Evolutionary conservation across 2,797 vertebrate species (phyloP).

Genomic region (Fratercula arctica): DNA sequence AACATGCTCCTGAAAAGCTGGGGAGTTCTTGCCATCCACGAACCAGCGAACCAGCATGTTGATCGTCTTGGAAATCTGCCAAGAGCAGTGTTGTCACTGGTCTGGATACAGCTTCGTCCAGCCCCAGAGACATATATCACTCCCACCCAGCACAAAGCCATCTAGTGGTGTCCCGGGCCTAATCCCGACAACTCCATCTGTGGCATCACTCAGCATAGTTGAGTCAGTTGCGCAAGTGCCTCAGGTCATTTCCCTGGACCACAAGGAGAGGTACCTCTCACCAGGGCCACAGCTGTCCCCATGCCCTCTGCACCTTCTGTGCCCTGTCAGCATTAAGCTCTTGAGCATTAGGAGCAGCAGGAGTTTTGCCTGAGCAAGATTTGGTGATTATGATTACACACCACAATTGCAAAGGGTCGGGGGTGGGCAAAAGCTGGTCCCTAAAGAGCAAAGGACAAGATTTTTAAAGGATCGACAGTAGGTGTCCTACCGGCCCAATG

Average conservation of each 20-base stretch:
- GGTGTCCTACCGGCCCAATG: slow-evolving; percentile 87
- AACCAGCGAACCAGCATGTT: slow-evolving; percentile 96
- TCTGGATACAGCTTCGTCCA: background rate
- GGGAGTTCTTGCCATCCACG: slow-evolving; percentile 85
- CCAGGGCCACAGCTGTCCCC: background rate
- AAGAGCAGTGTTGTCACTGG: background rate
- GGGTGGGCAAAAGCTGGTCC: background rate
- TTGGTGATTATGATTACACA: background rate
- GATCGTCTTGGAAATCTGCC: slow-evolving; percentile 93
- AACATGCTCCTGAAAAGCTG: slow-evolving; percentile 88
- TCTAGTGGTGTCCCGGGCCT: background rate
- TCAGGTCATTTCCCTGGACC: background rate
- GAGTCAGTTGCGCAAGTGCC: background rate
- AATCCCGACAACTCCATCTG: background rate
- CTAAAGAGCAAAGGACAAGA: background rate
- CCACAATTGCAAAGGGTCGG: background rate
- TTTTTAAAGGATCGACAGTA: background rate
- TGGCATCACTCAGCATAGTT: background rate
- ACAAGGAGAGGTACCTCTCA: background rate
- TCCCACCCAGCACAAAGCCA: background rate
- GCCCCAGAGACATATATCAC: background rate
- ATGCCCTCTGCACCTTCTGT: background rate
- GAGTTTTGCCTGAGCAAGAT: background rate
- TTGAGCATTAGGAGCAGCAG: background rate
- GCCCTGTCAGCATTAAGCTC: background rate